Evolutionary conservation across 2,888 invertebrate species (phyloP).

Genomic region (Cordilura impudica): DNA sequence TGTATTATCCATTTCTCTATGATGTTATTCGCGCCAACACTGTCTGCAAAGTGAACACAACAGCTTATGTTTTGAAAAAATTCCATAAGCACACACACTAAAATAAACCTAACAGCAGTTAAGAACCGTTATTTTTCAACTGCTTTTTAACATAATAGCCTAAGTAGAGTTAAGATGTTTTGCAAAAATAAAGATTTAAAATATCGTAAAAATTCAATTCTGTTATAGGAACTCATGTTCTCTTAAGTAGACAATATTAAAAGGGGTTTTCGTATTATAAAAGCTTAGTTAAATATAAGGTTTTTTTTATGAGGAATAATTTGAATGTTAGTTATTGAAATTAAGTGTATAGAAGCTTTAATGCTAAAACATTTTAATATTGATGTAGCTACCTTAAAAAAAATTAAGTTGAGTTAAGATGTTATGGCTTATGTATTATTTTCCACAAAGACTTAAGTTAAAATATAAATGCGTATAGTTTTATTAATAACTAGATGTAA

Average conservation of each 20-base stretch:
- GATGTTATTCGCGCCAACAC: too few relatives aligned
- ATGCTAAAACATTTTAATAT: not conserved
- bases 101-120: conserved; percentile 18
- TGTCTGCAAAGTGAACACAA: too few relatives aligned
- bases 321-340: not conserved
- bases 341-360: not conserved
- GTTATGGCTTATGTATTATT: not conserved
- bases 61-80: conserved; percentile 19
- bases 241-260: not conserved
- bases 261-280: not conserved
- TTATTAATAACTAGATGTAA: too few relatives aligned
- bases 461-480: too few relatives aligned
- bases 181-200: too few relatives aligned
- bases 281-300: not conserved
- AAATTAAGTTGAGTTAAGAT: not conserved
- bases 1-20: not conserved
- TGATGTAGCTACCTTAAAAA: not conserved
- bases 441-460: not conserved
- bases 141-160: conserved; percentile 3
- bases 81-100: not conserved
- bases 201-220: not conserved
- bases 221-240: not conserved
- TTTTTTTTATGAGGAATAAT: not conserved
- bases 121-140: too few relatives aligned
- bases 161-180: not conserved